A percentile compares a stretch with the other conserved stretches of the same genome.
Evolutionary conservation across 2,797 vertebrate species (phyloP).

Genomic region (Coendou prehensilis): DNA sequence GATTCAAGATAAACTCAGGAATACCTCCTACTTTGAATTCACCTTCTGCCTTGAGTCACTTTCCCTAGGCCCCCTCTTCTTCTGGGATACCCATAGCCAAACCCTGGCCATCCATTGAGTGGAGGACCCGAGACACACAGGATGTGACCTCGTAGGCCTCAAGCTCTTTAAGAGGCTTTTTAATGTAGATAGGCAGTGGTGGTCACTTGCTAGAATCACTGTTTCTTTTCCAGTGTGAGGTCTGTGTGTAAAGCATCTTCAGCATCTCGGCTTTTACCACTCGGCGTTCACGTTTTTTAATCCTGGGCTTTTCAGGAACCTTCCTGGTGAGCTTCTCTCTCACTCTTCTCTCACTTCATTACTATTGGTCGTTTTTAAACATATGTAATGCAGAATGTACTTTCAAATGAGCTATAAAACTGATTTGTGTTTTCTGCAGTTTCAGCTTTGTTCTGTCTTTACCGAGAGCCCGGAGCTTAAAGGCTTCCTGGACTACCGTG

Average conservation of each 20-base stretch:
- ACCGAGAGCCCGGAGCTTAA: slow-evolving; percentile 71
- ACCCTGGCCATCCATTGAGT: neutral
- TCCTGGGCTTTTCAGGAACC: neutral
- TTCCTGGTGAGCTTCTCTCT: neutral
- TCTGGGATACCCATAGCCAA: neutral
- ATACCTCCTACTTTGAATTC: neutral
- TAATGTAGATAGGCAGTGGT: neutral
- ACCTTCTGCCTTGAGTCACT: neutral
- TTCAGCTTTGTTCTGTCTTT: slow-evolving; percentile 38
- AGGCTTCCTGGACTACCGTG: slow-evolving; percentile 66
- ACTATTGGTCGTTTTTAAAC: slow-evolving; percentile 22
- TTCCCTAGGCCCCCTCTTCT: neutral
- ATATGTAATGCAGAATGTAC: neutral
- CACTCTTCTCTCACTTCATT: neutral
- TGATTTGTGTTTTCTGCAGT: slow-evolving; percentile 7
- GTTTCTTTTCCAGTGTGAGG: neutral
- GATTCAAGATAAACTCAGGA: neutral
- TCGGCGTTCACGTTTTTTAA: neutral
- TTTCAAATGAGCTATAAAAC: slow-evolving; percentile 52
- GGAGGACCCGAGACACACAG: neutral
- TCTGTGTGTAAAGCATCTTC: neutral
- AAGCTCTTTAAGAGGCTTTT: neutral
- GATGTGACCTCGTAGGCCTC: neutral
- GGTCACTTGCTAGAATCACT: neutral
- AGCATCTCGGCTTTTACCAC: neutral